phyloP scores from a whole-genome alignment of 1,140 invertebrate genomes.

The Sipha flava region DNA sequence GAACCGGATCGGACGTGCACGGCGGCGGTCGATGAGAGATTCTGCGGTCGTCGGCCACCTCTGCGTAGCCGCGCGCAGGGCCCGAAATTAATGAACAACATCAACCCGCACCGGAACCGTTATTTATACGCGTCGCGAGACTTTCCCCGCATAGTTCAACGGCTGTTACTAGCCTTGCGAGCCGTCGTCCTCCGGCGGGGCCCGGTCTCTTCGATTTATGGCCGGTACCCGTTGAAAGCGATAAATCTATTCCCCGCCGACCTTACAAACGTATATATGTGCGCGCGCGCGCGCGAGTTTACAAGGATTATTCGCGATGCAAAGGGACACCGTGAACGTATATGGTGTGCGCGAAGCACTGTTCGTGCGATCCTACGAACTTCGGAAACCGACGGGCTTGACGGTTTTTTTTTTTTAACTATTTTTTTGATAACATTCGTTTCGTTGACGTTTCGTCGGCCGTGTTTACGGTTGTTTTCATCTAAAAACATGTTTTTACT shows the following conservation, averaged over 20 bases:
- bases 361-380: too few relatives aligned
- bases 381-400: too few relatives aligned
- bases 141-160: slow-evolving; percentile 15
- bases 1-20: slow-evolving; percentile 9
- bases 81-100: slow-evolving; percentile 23
- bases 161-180: not conserved
- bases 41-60: not conserved
- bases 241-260: not conserved
- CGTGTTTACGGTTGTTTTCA: too few relatives aligned
- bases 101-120: slow-evolving; percentile 4
- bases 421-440: too few relatives aligned
- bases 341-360: too few relatives aligned
- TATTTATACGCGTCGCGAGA: slow-evolving; percentile 29
- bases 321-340: too few relatives aligned
- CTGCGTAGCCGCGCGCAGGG: not conserved
- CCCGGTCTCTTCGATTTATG: slow-evolving; percentile 3
- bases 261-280: not conserved
- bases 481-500: too few relatives aligned
- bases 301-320: too few relatives aligned
- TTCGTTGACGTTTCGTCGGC: too few relatives aligned
- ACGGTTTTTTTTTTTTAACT: too few relatives aligned
- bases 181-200: not conserved
- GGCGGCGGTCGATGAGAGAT: not conserved
- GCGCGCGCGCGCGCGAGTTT: not conserved
- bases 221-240: slow-evolving; percentile 12